These are phyloP conservation scores for Pterocles gutturalis DNA, from an alignment of 2,113 vertebrate species.

Conservation along the genomic window DNA sequence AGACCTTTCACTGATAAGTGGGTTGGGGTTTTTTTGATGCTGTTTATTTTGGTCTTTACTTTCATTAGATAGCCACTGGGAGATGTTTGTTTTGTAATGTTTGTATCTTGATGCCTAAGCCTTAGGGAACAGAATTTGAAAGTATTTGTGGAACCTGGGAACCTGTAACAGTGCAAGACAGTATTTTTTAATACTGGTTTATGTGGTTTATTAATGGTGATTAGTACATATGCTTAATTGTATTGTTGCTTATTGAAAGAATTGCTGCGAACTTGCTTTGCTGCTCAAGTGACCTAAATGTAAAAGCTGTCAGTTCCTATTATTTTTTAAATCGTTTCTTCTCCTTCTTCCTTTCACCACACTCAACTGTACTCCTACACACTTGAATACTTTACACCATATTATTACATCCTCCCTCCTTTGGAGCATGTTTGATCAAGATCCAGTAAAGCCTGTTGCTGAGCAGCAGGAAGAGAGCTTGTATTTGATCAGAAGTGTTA, in stretches of 20 bases:
- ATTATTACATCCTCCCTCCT: background rate
- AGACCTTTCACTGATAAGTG: background rate
- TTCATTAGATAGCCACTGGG: background rate
- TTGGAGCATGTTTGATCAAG: constrained; percentile 39
- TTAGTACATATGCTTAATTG: background rate
- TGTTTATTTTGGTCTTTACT: background rate
- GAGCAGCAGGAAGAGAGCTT: constrained; percentile 31
- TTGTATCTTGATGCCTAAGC: background rate
- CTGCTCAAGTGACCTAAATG: background rate
- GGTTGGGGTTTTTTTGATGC: background rate
- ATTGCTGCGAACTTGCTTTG: background rate
- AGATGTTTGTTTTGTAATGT: background rate
- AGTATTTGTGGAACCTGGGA: background rate
- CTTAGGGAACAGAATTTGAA: background rate
- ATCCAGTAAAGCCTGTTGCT: constrained; percentile 27
- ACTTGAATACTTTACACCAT: background rate
- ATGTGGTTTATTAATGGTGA: background rate
- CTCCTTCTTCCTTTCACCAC: background rate
- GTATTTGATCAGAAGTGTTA: constrained; percentile 62
- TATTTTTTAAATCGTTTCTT: background rate
- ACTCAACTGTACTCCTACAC: background rate
- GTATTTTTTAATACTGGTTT: background rate
- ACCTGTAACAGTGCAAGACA: background rate
- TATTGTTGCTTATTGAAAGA: background rate
- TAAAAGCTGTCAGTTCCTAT: background rate